phyloP scores from a whole-genome alignment of 92 coral and sea anemone genomes.

The Palythoa grandis region DNA sequence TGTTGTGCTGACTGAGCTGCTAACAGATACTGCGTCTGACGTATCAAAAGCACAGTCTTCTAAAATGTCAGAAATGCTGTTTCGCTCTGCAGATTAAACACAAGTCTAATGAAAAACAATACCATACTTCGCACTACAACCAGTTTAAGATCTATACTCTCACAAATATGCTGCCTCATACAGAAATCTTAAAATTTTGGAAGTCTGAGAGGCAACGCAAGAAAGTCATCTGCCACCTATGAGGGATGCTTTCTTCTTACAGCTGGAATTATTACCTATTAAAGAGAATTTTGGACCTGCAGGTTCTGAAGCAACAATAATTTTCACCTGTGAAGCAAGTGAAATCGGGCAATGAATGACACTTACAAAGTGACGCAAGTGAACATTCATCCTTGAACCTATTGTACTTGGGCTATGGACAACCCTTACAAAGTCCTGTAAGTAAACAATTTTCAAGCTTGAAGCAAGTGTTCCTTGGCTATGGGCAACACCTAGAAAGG shows the following conservation, averaged over 20 bases:
- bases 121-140: background rate
- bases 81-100: slow-evolving; percentile 9
- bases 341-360: background rate
- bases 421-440: background rate
- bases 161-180: too few species aligned
- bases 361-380: background rate
- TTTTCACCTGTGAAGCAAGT: background rate
- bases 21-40: slow-evolving; percentile 70
- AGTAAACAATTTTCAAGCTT: too few species aligned
- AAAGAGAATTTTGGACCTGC: too few species aligned
- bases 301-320: too few species aligned
- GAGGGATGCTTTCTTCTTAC: too few species aligned
- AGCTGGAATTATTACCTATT: too few species aligned
- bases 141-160: too few species aligned
- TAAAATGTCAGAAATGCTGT: slow-evolving; percentile 17
- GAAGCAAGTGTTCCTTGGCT: too few species aligned
- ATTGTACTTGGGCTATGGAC: background rate
- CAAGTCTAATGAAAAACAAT: background rate
- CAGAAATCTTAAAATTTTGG: too few species aligned
- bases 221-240: too few species aligned
- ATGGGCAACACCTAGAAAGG: too few species aligned
- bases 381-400: background rate
- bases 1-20: slow-evolving; percentile 59
- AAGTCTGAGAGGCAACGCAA: too few species aligned
- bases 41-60: slow-evolving; percentile 63